These are phyloP conservation scores for Frankliniella intonsa DNA, from an alignment of 2,888 invertebrate species.

Conservation along the genomic window DNA sequence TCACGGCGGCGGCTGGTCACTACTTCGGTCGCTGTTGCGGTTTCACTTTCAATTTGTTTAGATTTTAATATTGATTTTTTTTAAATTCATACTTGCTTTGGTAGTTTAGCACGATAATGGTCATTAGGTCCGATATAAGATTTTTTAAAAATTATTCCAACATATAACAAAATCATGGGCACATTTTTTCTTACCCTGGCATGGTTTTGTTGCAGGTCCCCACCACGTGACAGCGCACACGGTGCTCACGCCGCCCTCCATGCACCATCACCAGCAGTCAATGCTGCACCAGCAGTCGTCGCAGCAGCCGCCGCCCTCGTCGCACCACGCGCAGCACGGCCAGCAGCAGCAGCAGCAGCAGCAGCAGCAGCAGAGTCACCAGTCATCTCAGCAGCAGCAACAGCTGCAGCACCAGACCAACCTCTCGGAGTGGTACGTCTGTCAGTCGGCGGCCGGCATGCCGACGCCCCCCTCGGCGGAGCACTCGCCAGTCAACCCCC, in stretches of 20 bases:
- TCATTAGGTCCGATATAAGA: too few relatives aligned
- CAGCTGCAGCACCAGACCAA: constrained; percentile 52
- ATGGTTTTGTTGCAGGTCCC: constrained; percentile 24
- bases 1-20: neutral
- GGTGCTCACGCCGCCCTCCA: constrained; percentile 40
- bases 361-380: constrained; percentile 46
- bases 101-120: too few relatives aligned
- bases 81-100: too few relatives aligned
- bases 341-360: constrained; percentile 43
- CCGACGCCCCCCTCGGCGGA: constrained; percentile 41
- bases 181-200: too few relatives aligned
- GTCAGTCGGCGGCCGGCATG: constrained; percentile 50
- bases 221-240: constrained; percentile 36
- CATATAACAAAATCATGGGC: too few relatives aligned
- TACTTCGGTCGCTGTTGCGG: neutral
- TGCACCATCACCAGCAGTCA: constrained; percentile 46
- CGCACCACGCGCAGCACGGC: constrained; percentile 38
- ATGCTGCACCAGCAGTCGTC: constrained; percentile 13
- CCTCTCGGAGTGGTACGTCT: constrained; percentile 74
- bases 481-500: constrained; percentile 57
- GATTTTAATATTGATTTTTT: too few relatives aligned
- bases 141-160: too few relatives aligned
- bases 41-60: neutral
- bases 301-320: constrained; percentile 33
- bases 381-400: constrained; percentile 45